These are phyloP conservation scores for Nothobranchius furzeri DNA, from an alignment of 2,113 vertebrate genomes.

Conservation along the genomic window DNA sequence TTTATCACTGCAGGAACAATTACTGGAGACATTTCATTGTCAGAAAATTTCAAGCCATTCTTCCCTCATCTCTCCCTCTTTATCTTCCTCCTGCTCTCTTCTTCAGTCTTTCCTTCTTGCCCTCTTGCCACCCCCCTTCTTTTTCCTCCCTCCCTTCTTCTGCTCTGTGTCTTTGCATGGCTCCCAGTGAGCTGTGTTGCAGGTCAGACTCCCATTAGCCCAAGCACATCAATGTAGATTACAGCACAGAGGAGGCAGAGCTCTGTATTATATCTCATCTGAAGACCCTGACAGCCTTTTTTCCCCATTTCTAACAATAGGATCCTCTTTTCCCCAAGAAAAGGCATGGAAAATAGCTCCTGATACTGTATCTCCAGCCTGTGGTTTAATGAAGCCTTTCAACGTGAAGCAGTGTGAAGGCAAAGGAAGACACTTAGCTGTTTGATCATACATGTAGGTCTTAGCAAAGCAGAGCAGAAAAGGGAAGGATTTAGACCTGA, in stretches of 20 bases:
- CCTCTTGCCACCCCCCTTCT: slow-evolving; percentile 21
- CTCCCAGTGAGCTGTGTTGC: slow-evolving; percentile 65
- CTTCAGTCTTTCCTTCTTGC: slow-evolving; percentile 28
- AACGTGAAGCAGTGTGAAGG: slow-evolving; percentile 29
- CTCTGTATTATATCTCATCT: slow-evolving; percentile 73
- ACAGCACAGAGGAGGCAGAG: slow-evolving; percentile 51
- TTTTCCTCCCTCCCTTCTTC: slow-evolving; percentile 19
- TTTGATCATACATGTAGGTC: slow-evolving; percentile 64
- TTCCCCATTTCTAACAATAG: slow-evolving; percentile 67
- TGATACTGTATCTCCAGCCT: slow-evolving; percentile 69
- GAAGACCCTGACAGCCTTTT: slow-evolving; percentile 57
- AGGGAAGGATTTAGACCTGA: slow-evolving; percentile 51
- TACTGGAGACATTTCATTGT: slow-evolving; percentile 78
- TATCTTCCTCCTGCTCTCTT: slow-evolving; percentile 43
- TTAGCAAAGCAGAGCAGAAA: slow-evolving; percentile 28
- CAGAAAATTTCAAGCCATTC: slow-evolving; percentile 74
- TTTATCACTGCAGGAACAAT: slow-evolving; percentile 78
- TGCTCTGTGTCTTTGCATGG: slow-evolving; percentile 50
- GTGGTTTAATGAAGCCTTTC: slow-evolving; percentile 76
- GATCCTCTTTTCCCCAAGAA: slow-evolving; percentile 57
- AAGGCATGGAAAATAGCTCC: slow-evolving; percentile 70
- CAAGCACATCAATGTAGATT: slow-evolving; percentile 65
- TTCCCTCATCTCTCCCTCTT: slow-evolving; percentile 57
- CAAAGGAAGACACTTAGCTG: slow-evolving; percentile 35
- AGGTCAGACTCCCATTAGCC: slow-evolving; percentile 76